Conservation (phyloP, 2,888 invertebrate genomes). For the Protodeltote pygarga region DNA sequence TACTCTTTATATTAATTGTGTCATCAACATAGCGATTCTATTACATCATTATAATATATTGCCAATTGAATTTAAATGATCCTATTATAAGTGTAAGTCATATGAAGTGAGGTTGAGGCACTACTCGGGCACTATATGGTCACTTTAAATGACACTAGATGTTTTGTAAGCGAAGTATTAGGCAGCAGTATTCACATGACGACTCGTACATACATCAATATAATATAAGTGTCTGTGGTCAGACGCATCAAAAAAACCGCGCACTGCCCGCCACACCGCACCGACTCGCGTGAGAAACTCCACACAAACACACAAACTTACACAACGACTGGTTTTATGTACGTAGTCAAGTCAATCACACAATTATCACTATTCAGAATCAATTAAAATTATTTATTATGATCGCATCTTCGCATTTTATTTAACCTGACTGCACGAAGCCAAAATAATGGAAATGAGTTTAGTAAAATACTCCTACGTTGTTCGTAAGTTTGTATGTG, state of each 20-base stretch:
- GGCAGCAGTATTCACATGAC: neutral
- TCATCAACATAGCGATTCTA: constrained; percentile 4
- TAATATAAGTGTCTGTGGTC: constrained; percentile 7
- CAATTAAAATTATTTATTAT: neutral
- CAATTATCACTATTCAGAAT: neutral
- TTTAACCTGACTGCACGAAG: too few relatives aligned
- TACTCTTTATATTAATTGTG: neutral
- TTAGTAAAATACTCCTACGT: too few relatives aligned
- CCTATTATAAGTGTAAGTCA: too few relatives aligned
- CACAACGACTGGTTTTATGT: constrained; percentile 2
- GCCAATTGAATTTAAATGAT: constrained; percentile 11
- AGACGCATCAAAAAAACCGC: constrained; percentile 19
- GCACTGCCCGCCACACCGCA: constrained; percentile 2
- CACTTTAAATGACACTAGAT: too few relatives aligned
- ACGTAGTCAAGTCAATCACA: constrained; percentile 3
- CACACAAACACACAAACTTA: neutral
- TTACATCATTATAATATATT: constrained; percentile 19
- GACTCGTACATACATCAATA: neutral
- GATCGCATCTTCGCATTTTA: too few relatives aligned
- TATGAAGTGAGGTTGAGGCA: too few relatives aligned
- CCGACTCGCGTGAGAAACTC: constrained; percentile 19
- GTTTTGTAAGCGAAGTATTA: constrained; percentile 1
- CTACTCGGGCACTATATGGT: too few relatives aligned
- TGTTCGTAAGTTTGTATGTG: too few relatives aligned
- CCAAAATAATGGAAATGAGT: too few relatives aligned